Conservation (phyloP, 2,888 invertebrate genomes). For the Onthophagus sagittarius region DNA sequence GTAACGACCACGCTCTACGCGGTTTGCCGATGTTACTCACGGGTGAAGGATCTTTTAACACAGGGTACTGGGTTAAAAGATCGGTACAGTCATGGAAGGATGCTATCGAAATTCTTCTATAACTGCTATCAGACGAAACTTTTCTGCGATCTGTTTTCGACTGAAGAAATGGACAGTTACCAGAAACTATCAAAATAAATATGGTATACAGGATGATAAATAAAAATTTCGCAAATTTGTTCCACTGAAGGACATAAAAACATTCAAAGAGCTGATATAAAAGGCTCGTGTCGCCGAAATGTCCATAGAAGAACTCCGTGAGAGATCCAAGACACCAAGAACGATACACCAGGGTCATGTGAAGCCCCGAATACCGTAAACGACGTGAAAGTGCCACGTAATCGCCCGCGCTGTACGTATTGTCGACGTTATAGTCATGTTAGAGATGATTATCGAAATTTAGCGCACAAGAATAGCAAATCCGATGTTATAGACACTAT, state of each 20-base stretch:
- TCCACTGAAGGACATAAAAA: background rate
- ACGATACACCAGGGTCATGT: background rate
- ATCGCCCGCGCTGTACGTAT: background rate
- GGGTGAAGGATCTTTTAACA: too few relatives aligned
- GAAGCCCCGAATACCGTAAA: background rate
- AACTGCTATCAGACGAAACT: too few relatives aligned
- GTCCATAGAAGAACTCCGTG: background rate
- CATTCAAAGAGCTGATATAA: background rate
- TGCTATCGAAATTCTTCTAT: too few relatives aligned
- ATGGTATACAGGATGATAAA: background rate
- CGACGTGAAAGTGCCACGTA: background rate
- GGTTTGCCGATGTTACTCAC: too few relatives aligned
- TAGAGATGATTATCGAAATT: background rate
- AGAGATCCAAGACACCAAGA: background rate
- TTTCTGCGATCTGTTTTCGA: background rate
- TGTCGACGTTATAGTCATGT: background rate
- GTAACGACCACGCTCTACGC: too few relatives aligned
- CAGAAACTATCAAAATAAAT: background rate
- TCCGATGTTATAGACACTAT: background rate
- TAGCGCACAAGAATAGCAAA: background rate
- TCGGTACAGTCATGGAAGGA: background rate
- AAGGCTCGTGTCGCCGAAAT: background rate
- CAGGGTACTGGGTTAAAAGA: constrained; percentile 2
- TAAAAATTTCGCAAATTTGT: background rate
- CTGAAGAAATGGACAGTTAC: background rate